Percentiles rank a stretch among this genome's conserved stretches.
Evolutionary conservation across 2,888 invertebrate species (phyloP).

Genomic region (Drosophila mimica): DNA sequence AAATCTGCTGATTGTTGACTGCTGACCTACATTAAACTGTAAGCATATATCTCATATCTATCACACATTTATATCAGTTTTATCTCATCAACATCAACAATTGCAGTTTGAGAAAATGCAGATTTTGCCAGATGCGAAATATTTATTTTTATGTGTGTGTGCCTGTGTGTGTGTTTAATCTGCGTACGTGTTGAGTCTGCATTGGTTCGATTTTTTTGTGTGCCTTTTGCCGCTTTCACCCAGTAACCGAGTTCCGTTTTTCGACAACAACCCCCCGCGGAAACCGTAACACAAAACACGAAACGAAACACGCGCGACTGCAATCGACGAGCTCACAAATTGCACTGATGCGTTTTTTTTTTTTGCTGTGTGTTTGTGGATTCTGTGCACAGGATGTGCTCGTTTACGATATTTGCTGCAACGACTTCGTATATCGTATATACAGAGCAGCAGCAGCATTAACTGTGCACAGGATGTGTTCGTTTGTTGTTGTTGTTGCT

Average conservation of each 20-base stretch:
- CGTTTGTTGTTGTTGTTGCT: slow-evolving; percentile 42
- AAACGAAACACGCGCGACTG: slow-evolving; percentile 52
- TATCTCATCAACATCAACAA: slow-evolving; percentile 42
- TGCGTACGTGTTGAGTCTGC: slow-evolving; percentile 40
- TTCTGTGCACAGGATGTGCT: slow-evolving; percentile 66
- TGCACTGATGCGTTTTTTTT: slow-evolving; percentile 73
- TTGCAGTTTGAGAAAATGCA: slow-evolving; percentile 46
- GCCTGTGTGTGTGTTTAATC: slow-evolving; percentile 3
- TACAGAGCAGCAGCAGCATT: slow-evolving; percentile 19
- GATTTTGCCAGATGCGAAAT: slow-evolving; percentile 36
- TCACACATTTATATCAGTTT: slow-evolving; percentile 9
- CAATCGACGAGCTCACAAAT: slow-evolving; percentile 70
- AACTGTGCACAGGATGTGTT: slow-evolving; percentile 59
- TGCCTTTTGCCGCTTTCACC: slow-evolving; percentile 74
- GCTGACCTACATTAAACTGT: slow-evolving; percentile 70
- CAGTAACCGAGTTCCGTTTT: slow-evolving; percentile 80
- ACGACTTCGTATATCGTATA: slow-evolving; percentile 62
- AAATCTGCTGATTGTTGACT: slow-evolving; percentile 40
- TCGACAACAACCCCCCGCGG: slow-evolving; percentile 58
- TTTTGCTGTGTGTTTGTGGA: slow-evolving; percentile 61
- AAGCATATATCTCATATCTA: slow-evolving; percentile 15
- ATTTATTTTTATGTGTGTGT: slow-evolving; percentile 2
- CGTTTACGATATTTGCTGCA: slow-evolving; percentile 40
- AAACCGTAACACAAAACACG: neutral
- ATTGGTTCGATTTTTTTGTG: slow-evolving; percentile 29